A percentile compares a stretch with the other conserved stretches of the same genome.
These are phyloP conservation scores for Tetranychus cinnabarinus DNA, from an alignment of 1,140 invertebrate species.

Conservation along the genomic window DNA sequence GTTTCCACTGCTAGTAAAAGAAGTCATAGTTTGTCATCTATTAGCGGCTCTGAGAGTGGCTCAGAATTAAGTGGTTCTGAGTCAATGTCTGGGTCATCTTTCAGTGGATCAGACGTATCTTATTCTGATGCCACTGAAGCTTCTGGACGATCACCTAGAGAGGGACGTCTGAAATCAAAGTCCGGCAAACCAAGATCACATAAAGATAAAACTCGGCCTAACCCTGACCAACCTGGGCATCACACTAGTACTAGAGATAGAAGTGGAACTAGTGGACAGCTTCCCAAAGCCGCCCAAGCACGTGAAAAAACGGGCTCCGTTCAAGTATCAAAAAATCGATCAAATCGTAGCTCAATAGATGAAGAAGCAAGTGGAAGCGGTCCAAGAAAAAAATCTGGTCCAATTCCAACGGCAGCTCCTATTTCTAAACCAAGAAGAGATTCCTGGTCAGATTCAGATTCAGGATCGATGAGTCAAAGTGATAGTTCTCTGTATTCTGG, in stretches of 20 bases:
- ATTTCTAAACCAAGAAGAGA: background rate
- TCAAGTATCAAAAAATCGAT: background rate
- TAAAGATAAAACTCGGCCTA: too few species aligned
- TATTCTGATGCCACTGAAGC: background rate
- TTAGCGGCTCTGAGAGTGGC: background rate
- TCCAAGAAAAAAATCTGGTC: background rate
- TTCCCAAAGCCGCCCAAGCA: background rate
- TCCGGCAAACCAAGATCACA: too few species aligned
- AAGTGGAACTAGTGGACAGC: background rate
- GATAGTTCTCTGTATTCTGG: conserved; percentile 21
- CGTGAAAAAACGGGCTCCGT: background rate
- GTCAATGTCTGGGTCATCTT: background rate
- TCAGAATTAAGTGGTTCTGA: background rate
- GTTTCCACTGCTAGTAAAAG: background rate
- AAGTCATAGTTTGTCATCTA: background rate
- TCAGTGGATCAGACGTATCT: background rate
- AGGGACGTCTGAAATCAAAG: background rate
- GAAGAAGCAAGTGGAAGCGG: background rate
- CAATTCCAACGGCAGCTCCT: background rate
- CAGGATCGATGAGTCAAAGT: conserved; percentile 19
- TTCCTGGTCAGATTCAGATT: conserved; percentile 24
- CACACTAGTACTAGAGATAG: background rate
- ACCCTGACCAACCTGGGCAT: background rate
- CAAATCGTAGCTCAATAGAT: background rate
- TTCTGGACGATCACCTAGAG: background rate